Evolutionary conservation across 2,113 vertebrate species (phyloP).

Genomic region (Trogon surrucura): DNA sequence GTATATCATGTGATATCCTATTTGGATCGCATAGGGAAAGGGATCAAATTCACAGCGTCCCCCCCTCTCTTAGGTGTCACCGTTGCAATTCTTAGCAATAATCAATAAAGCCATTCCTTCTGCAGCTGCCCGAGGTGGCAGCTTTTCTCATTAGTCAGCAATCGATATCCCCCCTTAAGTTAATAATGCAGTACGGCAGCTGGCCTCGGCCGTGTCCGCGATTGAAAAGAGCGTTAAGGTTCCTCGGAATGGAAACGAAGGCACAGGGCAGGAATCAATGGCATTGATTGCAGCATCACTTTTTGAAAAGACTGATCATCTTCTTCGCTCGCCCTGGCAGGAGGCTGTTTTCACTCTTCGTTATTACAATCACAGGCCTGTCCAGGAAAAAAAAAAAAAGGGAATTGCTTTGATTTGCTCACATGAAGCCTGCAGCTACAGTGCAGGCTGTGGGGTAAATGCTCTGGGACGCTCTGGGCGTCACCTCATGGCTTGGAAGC

Average conservation of each 20-base stretch:
- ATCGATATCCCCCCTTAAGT: slow-evolving; percentile 57
- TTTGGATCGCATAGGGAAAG: not conserved
- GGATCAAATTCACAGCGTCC: slow-evolving; percentile 20
- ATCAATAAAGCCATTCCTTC: slow-evolving; percentile 31
- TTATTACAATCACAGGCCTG: not conserved
- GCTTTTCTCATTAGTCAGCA: slow-evolving; percentile 70
- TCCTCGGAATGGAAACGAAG: slow-evolving; percentile 50
- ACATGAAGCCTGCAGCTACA: not conserved
- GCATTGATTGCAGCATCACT: slow-evolving; percentile 58
- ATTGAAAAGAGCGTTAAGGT: slow-evolving; percentile 30
- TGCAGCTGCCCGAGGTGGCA: slow-evolving; percentile 17
- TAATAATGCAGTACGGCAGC: slow-evolving; percentile 61
- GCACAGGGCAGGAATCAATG: slow-evolving; percentile 61
- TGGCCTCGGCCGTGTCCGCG: slow-evolving; percentile 27
- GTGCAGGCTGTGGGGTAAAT: not conserved
- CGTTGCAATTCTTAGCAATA: slow-evolving; percentile 35
- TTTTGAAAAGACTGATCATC: slow-evolving; percentile 67
- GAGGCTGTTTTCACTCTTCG: slow-evolving; percentile 24
- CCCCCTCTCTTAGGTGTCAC: slow-evolving; percentile 7
- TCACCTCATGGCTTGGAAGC: not conserved
- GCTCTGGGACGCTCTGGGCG: not conserved
- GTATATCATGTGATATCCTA: not conserved
- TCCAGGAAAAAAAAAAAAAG: not conserved
- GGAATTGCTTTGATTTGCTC: not conserved
- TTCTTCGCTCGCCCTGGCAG: slow-evolving; percentile 7